Base-by-base conservation (phyloP, 2,113 vertebrate species). In the Platysternon megacephalum region DNA sequence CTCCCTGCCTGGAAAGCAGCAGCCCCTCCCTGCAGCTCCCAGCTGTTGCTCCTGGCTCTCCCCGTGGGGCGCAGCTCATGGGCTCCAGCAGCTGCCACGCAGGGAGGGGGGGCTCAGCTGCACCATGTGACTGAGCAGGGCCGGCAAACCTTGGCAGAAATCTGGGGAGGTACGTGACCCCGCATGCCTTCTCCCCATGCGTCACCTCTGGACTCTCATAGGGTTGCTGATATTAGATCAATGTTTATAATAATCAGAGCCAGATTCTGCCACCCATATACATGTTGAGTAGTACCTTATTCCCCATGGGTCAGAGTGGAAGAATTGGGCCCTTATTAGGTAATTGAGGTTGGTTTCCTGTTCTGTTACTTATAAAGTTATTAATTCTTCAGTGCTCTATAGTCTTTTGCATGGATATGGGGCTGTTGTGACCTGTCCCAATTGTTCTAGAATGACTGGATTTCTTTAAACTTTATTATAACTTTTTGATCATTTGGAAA, bases 341-440 rank as follows among this genome's bases (percentile, higher is more conserved):
- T 94, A 82, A 93, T 93, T 94, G 85, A 52, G 5, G 79, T 53
- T 92, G 11, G 4, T 55, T 92, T 95, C 35, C 26, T 82, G 42
- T 58, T 95, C 32, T 14, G 13, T 97, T 95, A 82, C 55, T 89
- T 7, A 85, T 49, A 68, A 92, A n/a, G 3, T 19, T 1, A 0
- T 87, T 92, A 87, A 79, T 56, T 90, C 51, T 93, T 51, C 80
- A 85, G 65, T 94, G 95, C 22, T 42, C 65, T 87, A 65, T 22
- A 3, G 58, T 29, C 90, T 87, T 61, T 68, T 84, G 91, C 8
- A 39, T 52, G 12, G 26, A 86, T 89, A 2, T 13, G 26, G 48
- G 12, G 82, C 93, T n/a, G 11, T 87, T 89, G 17, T 42, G 88
- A 82, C 22, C 89, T 4, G 87, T 82, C 95, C 93, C 28, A 21